A percentile compares a stretch with the other conserved stretches of the same genome.
Evolutionary conservation across 2,797 vertebrate genomes (phyloP).

Genomic region (Rallus crepitans): DNA sequence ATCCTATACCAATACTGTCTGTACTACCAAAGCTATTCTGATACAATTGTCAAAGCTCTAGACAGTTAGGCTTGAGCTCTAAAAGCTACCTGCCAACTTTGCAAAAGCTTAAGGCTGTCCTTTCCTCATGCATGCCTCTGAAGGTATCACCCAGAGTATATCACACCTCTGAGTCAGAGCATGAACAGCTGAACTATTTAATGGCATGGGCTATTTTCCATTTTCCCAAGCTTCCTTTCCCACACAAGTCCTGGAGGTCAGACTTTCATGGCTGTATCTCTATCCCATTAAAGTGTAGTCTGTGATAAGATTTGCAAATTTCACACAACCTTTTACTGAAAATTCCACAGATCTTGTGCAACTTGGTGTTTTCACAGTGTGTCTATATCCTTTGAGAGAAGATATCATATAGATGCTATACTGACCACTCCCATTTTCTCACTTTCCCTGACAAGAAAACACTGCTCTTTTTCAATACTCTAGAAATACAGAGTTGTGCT

Average conservation of each 20-base stretch:
- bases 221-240: not conserved
- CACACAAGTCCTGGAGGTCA: not conserved
- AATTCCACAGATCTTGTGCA: not conserved
- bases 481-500: not conserved
- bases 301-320: not conserved
- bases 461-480: not conserved
- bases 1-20: not conserved
- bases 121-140: not conserved
- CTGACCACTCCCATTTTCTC: not conserved
- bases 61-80: not conserved
- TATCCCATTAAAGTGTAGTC: not conserved
- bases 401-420: not conserved
- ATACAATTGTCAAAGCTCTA: not conserved
- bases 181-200: not conserved
- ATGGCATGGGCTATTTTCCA: not conserved
- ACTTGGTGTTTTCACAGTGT: not conserved
- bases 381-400: not conserved
- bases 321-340: not conserved
- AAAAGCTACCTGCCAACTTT: not conserved
- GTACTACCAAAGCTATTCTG: not conserved
- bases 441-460: not conserved
- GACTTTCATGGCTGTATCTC: not conserved
- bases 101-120: not conserved
- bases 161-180: not conserved
- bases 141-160: not conserved